Percentiles rank a stretch among this genome's conserved stretches.
Evolutionary conservation across 2,888 invertebrate species (phyloP).

Genomic region (Nemotelus nigrinus): DNA sequence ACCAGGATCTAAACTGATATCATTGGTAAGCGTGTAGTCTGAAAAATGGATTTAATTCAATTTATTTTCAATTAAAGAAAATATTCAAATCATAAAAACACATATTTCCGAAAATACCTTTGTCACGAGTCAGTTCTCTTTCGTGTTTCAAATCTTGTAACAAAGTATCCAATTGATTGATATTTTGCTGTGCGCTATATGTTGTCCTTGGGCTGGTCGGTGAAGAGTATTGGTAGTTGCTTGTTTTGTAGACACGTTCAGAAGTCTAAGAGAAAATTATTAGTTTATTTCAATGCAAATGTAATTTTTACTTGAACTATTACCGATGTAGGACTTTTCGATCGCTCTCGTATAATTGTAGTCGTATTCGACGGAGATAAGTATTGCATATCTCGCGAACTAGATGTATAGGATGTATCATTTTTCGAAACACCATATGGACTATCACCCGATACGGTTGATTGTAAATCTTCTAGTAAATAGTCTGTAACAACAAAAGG

Average conservation of each 20-base stretch:
- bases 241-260: conserved; percentile 62
- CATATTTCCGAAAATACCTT: conserved; percentile 52
- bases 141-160: conserved; percentile 75
- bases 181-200: conserved; percentile 67
- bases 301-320: not conserved
- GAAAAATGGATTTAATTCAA: not conserved
- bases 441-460: conserved; percentile 51
- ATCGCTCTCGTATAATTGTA: conserved; percentile 52
- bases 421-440: conserved; percentile 41
- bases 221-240: conserved; percentile 63
- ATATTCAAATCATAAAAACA: not conserved
- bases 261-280: conserved; percentile 56
- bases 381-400: conserved; percentile 52
- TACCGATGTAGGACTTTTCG: conserved; percentile 51
- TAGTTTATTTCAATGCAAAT: not conserved
- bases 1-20: conserved; percentile 51
- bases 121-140: conserved; percentile 60
- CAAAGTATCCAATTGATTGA: conserved; percentile 79
- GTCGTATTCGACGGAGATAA: conserved; percentile 52
- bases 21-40: conserved; percentile 49
- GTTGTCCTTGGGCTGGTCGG: conserved; percentile 54
- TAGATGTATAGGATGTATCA: conserved; percentile 37
- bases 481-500: conserved; percentile 48
- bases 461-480: conserved; percentile 53
- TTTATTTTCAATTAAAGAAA: not conserved